A percentile compares a stretch with the other conserved stretches of the same genome.
phyloP scores from a whole-genome alignment of 2,113 vertebrate genomes.

The Corvus cornix region DNA sequence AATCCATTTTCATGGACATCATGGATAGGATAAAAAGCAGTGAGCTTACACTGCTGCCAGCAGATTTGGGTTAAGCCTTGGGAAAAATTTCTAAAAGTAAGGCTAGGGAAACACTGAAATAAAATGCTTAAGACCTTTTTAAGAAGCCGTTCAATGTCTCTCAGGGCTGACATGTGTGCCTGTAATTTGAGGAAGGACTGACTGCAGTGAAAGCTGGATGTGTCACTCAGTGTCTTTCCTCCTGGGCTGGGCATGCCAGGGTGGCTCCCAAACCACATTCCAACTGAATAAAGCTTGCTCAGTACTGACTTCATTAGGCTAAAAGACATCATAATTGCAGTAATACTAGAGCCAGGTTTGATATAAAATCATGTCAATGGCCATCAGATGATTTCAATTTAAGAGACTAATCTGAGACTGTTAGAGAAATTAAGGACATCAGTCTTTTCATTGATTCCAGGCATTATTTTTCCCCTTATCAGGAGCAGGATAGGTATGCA shows the following conservation, averaged over 20 bases:
- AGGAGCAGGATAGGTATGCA: neutral
- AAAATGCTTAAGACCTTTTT: neutral
- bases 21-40: neutral
- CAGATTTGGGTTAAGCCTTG: neutral
- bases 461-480: neutral
- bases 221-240: neutral
- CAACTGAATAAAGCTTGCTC: neutral
- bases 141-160: neutral
- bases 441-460: neutral
- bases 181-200: neutral
- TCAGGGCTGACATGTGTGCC: neutral
- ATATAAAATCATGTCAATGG: neutral
- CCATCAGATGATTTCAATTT: neutral
- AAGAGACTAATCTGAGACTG: neutral
- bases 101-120: neutral
- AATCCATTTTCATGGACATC: constrained; percentile 3
- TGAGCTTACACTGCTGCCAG: neutral
- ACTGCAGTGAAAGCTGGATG: neutral
- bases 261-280: neutral
- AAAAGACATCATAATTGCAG: neutral
- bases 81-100: neutral
- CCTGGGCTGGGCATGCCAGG: rapidly evolving
- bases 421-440: neutral
- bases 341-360: neutral
- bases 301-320: neutral